Evolutionary conservation across 2,113 vertebrate species (phyloP), one percentile per base, ranked within the genome.

Genomic region (Rhea americana): DNA sequence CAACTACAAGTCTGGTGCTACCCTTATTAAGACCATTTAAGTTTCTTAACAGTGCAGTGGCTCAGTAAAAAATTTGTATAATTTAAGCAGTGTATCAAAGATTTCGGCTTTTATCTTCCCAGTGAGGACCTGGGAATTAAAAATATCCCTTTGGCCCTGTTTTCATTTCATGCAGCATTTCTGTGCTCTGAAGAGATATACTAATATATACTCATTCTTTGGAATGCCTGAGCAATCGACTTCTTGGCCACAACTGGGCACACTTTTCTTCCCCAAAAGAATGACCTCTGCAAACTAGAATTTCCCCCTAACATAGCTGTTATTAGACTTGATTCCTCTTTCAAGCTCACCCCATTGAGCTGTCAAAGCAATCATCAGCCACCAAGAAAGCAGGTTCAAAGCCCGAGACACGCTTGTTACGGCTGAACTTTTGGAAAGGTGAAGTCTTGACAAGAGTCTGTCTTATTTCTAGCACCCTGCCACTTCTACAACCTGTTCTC

Each of bases 41-140:
- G 20, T 76, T 92, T 89, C 83, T 79, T 43, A 87, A 86, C 16
- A 90, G 47, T 85, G 87, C 7, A 26, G 28, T 50, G 22, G 8
- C 28, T 85, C 58, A 45, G 39, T 68, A 71, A 91, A 88, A 94
- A 85, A 77, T 21, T 8, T 30, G 13, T 79, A 20, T 73, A 75
- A 93, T 93, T 91, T 90, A 77, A 61, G 45, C 37, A 85, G 51
- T 82, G 91, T 88, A 84, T 94, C 18, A 68, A 94, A 82, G 61
- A 58, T 81, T 91, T 35, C 35, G 73, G 37, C 51, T 90, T 95
- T 92, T 47, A 90, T 81, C 74, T 88, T 90, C 32, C n/a, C 78
- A 74, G 15, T n/a, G 26, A 93, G 55, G 26, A 77, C 39, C 18
- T 59, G 24, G 20, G 41, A 89, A 93, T 94, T 82, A 61, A 75